Conservation (phyloP, 2,888 invertebrate species). For the Acutogordius australiensis region DNA sequence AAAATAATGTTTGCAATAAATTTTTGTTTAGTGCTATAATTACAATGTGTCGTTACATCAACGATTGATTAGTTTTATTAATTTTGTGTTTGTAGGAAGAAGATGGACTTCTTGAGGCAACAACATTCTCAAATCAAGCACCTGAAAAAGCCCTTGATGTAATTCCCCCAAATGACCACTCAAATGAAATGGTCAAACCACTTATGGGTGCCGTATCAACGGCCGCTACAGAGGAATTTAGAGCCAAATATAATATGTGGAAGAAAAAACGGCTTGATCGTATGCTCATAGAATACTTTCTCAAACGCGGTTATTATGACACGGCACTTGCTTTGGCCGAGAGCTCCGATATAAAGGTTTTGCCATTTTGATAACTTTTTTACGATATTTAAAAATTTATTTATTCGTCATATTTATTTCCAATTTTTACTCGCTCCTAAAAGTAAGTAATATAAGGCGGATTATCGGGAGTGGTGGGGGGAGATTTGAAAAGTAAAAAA, state of each 20-base stretch:
- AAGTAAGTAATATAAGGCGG: no score
- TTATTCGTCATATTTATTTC: no score
- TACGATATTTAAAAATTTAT: background rate
- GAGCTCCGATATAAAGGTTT: constrained; percentile 30
- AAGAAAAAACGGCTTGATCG: constrained; percentile 57
- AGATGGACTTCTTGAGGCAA: no score
- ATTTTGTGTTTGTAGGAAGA: no score
- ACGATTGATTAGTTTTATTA: no score
- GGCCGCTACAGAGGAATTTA: background rate
- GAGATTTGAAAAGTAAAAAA: no score
- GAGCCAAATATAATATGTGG: constrained; percentile 29
- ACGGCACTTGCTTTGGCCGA: constrained; percentile 60
- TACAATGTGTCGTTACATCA: no score
- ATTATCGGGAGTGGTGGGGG: no score
- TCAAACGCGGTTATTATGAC: constrained; percentile 73
- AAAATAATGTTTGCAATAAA: no score
- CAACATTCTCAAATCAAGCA: no score
- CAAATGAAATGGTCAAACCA: background rate
- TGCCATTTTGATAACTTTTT: constrained; percentile 13
- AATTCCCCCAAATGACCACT: background rate
- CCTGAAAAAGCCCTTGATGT: background rate
- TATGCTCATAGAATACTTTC: constrained; percentile 79
- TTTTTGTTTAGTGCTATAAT: no score
- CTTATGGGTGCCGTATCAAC: background rate
- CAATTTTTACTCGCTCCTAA: no score